A percentile compares a stretch with the other conserved stretches of the same genome.
Evolutionary conservation across 2,888 invertebrate genomes (phyloP).

Genomic region (Tethea ocularis): DNA sequence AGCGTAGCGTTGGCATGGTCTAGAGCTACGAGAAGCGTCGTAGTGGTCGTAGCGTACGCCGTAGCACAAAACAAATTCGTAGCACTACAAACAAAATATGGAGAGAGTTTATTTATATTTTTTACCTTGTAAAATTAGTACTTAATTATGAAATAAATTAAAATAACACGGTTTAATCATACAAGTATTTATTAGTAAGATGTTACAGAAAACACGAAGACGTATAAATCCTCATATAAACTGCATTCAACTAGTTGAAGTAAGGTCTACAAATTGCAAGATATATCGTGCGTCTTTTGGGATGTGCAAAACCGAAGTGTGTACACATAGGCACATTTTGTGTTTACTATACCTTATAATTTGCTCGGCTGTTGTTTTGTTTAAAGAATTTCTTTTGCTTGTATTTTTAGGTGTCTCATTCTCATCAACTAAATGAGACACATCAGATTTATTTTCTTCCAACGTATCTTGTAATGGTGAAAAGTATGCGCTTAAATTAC

Average conservation of each 20-base stretch:
- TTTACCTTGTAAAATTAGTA: background rate
- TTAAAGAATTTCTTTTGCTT: constrained; percentile 40
- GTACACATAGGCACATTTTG: background rate
- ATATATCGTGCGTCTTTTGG: constrained; percentile 19
- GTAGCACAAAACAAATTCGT: background rate
- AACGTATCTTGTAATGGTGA: constrained; percentile 55
- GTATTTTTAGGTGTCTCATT: constrained; percentile 67
- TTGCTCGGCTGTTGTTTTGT: background rate
- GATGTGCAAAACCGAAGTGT: constrained; percentile 13
- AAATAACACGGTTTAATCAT: background rate
- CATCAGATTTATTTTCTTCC: constrained; percentile 54
- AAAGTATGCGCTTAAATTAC: constrained; percentile 59
- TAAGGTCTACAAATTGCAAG: constrained; percentile 28
- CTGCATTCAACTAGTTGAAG: constrained; percentile 20
- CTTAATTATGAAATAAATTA: background rate
- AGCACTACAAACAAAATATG: background rate
- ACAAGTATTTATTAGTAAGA: background rate
- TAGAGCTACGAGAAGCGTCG: background rate
- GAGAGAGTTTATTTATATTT: background rate
- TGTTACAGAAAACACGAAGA: background rate
- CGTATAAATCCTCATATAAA: constrained; percentile 28
- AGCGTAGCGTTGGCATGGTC: background rate
- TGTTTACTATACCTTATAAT: background rate
- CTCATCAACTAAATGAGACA: constrained; percentile 49
- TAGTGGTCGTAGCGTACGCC: background rate